A percentile compares a stretch with the other conserved stretches of the same genome.
Evolutionary conservation across 2,113 vertebrate genomes (phyloP).

Genomic region (Addax nasomaculatus): DNA sequence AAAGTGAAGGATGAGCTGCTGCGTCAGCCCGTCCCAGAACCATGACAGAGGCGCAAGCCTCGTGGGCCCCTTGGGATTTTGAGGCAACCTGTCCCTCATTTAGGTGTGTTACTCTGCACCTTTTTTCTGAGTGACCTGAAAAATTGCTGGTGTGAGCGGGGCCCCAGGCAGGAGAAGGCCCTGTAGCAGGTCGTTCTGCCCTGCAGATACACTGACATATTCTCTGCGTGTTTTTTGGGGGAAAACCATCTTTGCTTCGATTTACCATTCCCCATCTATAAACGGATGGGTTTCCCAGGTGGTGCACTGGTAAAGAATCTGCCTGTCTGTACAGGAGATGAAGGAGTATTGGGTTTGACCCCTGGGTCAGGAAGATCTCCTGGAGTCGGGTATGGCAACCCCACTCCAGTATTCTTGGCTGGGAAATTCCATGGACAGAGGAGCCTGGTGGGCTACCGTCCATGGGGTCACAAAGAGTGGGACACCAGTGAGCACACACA

Average conservation of each 20-base stretch:
- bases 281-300: background rate
- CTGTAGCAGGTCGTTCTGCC: rapidly evolving
- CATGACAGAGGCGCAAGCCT: background rate
- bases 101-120: too few relatives aligned
- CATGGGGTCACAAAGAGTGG: background rate
- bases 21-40: background rate
- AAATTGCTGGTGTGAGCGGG: background rate
- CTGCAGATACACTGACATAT: background rate
- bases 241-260: background rate
- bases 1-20: background rate
- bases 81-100: too few relatives aligned
- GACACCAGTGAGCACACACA: background rate
- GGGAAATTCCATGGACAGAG: background rate
- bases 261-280: background rate
- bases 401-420: background rate
- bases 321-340: background rate
- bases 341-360: background rate
- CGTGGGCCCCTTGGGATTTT: background rate
- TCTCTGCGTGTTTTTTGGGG: background rate
- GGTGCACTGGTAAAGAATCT: background rate
- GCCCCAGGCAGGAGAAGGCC: background rate
- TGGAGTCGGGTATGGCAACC: background rate
- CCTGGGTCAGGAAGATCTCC: background rate
- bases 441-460: background rate
- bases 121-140: background rate